Base-by-base conservation (phyloP, 2,797 vertebrate species). In the Lagocephalus sceleratus region DNA sequence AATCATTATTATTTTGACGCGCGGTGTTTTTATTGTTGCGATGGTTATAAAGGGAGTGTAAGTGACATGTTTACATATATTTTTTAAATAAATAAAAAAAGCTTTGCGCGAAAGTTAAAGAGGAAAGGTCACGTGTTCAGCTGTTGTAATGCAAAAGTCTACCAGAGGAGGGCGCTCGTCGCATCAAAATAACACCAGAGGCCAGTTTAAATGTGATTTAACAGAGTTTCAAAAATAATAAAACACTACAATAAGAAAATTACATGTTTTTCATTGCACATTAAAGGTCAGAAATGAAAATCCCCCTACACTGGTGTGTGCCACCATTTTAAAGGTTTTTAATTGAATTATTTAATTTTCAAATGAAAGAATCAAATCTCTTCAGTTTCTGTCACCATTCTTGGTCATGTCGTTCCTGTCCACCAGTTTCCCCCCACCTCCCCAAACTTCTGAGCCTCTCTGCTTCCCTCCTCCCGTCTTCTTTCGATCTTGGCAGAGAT, bases 401-500 rank as follows among this genome's bases (percentile, higher is more conserved):
- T 71, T 76, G 66, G 70, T 58, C 39, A 52, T 63, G 23, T 47
- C 5, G 58, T 76, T 82, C 70, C 70, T 35, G 20, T 63, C 46
- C 21, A 58, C 58, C 63, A n/a, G 40, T 6, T 44, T 20, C 20
- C 42, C 15, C 6, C 42, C 42, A 44, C 42, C 42, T 20, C 42
- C 54, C 62, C 29, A 76, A 68, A 70, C 65, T 50, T 54, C 52
- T 51, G 41, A 40, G 42, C 64, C 52, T 23, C n/a, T 47, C 61
- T 54, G 44, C 52, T 55, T 60, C 66, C 57, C 58, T 50, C 10
- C 60, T 19, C 51, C 21, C 76, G n/a, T 45, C 19, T 60, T 59
- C 63, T 60, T 46, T 46, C 10, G 47, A 53, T 54, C 61, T 84
- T 88, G 89, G 87, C 87, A 89, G 48, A 57, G 67, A 43, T 49